A percentile compares a stretch with the other conserved stretches of the same genome.
phyloP scores from a whole-genome alignment of 2,888 invertebrate genomes.

The Pimpla rufipes region DNA sequence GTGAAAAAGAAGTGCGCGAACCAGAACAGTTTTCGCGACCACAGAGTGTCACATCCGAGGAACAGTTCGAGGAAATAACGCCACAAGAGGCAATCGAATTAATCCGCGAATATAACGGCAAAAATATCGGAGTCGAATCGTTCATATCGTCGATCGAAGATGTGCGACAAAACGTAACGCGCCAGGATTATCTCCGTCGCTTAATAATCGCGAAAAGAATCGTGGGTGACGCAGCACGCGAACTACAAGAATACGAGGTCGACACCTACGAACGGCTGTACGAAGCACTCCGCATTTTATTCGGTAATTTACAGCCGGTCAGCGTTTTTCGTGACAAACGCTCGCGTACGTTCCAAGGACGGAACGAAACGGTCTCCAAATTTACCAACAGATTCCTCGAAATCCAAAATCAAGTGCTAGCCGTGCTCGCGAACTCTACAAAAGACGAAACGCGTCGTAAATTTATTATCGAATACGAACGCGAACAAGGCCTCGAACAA shows the following conservation, averaged over 20 bases:
- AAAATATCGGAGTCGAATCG: constrained; percentile 4
- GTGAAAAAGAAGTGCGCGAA: not conserved
- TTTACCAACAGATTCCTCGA: constrained; percentile 28
- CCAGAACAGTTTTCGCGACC: not conserved
- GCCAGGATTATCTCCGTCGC: not conserved
- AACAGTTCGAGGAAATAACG: not conserved
- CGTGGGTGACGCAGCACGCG: constrained; percentile 1
- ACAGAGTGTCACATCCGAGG: not conserved
- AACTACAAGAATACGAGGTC: constrained; percentile 22
- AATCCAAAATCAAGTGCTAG: constrained; percentile 6
- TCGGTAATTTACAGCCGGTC: constrained; percentile 21
- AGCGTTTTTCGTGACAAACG: constrained; percentile 1
- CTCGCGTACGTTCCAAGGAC: constrained; percentile 14
- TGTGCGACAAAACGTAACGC: not conserved
- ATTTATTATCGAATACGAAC: not conserved
- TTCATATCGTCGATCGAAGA: constrained; percentile 16
- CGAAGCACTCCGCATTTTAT: not conserved
- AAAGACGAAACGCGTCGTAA: not conserved
- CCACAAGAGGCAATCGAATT: constrained; percentile 14
- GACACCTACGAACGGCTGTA: not conserved
- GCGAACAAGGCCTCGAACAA: constrained; percentile 26
- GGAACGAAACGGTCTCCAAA: constrained; percentile 9
- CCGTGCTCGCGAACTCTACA: not conserved
- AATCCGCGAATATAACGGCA: constrained; percentile 3
- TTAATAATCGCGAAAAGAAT: constrained; percentile 3